phyloP scores from a whole-genome alignment of 2,113 vertebrate species.

The Pycnonotus jocosus region DNA sequence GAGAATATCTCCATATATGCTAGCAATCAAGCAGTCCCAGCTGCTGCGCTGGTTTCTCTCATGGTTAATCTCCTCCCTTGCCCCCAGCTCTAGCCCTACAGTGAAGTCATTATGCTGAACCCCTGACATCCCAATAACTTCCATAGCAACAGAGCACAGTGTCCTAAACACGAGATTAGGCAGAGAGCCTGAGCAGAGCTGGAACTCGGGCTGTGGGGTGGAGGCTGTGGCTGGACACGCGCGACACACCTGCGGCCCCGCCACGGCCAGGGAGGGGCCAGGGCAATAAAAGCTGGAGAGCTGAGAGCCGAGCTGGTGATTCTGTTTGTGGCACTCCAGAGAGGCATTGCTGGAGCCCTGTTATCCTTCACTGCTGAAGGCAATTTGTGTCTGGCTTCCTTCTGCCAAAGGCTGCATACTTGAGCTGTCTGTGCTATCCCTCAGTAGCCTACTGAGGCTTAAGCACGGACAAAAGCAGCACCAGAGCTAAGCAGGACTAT shows the following conservation, averaged over 20 bases:
- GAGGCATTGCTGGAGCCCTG: slow-evolving; percentile 7
- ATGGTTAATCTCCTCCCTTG: background rate
- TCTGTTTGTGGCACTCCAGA: slow-evolving; percentile 22
- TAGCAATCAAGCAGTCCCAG: background rate
- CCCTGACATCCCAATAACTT: slow-evolving; percentile 16
- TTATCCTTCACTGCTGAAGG: slow-evolving; percentile 5
- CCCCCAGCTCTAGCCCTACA: background rate
- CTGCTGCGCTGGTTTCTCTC: background rate
- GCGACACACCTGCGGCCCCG: background rate
- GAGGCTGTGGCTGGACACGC: background rate
- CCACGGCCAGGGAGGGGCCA: background rate
- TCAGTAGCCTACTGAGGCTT: background rate
- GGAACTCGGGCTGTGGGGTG: background rate
- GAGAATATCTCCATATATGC: background rate
- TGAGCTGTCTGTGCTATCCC: slow-evolving; percentile 13
- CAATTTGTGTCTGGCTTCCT: slow-evolving; percentile 9
- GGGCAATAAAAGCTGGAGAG: background rate
- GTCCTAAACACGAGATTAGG: slow-evolving; percentile 57
- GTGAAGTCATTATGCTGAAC: slow-evolving; percentile 3
- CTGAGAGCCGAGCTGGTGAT: background rate
- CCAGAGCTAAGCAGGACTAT: slow-evolving; percentile 30
- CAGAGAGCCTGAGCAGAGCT: background rate
- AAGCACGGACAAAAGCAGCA: slow-evolving; percentile 20
- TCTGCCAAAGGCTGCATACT: slow-evolving; percentile 34
- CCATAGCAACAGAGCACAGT: slow-evolving; percentile 53